Evolutionary conservation across 2,888 invertebrate species (phyloP).

Genomic region (Scaptodrosophila latifasciaeformis): DNA sequence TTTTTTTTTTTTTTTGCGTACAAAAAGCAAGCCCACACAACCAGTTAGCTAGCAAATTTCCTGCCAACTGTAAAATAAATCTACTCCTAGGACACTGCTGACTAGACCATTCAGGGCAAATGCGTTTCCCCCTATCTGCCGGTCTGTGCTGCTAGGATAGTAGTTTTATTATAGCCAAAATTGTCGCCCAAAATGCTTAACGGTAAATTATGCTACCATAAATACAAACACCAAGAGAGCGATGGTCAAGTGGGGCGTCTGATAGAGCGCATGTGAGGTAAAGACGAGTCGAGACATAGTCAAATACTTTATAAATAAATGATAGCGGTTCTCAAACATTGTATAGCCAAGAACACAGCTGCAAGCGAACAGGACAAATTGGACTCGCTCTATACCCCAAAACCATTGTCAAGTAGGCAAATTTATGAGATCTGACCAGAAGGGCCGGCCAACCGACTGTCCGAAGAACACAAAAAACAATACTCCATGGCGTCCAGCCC

Average conservation of each 20-base stretch:
- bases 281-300: constrained; percentile 1
- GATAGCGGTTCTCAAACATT: constrained; percentile 10
- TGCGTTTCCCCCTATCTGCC: not conserved
- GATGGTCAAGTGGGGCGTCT: not conserved
- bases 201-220: constrained; percentile 63
- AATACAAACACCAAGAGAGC: constrained; percentile 35
- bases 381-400: not conserved
- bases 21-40: no score
- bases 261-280: no score
- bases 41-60: no score
- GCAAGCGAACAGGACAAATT: not conserved
- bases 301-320: constrained; percentile 57
- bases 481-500: constrained; percentile 7
- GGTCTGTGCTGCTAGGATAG: constrained; percentile 8
- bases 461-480: not conserved
- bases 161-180: constrained; percentile 57
- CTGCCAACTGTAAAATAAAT: constrained; percentile 14
- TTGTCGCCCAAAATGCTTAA: constrained; percentile 62
- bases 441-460: constrained; percentile 16
- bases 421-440: constrained; percentile 49
- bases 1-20: not conserved
- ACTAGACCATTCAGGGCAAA: constrained; percentile 2
- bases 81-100: constrained; percentile 6
- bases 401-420: constrained; percentile 25
- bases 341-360: not conserved